Base-by-base conservation (phyloP, 2,888 invertebrate genomes). In the Miltochrista miniata region DNA sequence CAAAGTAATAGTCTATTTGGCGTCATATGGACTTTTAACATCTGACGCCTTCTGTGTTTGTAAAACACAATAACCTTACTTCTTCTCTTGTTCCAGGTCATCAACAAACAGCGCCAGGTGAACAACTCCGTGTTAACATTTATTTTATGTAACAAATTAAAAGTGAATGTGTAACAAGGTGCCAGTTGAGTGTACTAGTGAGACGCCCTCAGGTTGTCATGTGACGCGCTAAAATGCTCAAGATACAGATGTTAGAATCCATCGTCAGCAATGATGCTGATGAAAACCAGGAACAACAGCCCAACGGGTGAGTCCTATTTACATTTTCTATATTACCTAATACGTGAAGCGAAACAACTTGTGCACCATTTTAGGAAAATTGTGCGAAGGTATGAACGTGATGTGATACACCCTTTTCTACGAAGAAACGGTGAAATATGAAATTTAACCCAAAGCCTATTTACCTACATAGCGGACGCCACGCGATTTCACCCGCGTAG, bases 161-260 rank as follows among this genome's bases (percentile, higher is more conserved):
- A 18, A 60, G 56, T 67, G 56, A 62, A 54, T 52, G 52, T 47
- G 2, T 41, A 15, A 48, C n/a, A 36, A 46, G 69, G 67, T 63
- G 59, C 42, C 56, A 53, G 59, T 56, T 48, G 18, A 46, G 53
- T 59, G 54, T 39, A 34, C 42, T 35, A 65, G 79, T 76, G 74
- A 46, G 62, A 68, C 64, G 72, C 53, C 45, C 62, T 2, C 5
- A 24, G 18, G 56, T 45, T 89, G 90, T 80, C 84, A 90, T 90
- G 90, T 91, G 86, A 91, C 70, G 71, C 54, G 72, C 74, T 67
- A 91, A 68, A 74, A 95, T 95, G 95, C 87, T 95, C 87, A 95
- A 95, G 92, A 95, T 95, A 89, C 95, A 95, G 83, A 94, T 95
- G 95, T 89, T 95, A 90, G 95, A 95, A 77, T 95, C 95, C 74